Evolutionary conservation across 2,888 invertebrate species (phyloP).

Genomic region (Tribolium freemani): DNA sequence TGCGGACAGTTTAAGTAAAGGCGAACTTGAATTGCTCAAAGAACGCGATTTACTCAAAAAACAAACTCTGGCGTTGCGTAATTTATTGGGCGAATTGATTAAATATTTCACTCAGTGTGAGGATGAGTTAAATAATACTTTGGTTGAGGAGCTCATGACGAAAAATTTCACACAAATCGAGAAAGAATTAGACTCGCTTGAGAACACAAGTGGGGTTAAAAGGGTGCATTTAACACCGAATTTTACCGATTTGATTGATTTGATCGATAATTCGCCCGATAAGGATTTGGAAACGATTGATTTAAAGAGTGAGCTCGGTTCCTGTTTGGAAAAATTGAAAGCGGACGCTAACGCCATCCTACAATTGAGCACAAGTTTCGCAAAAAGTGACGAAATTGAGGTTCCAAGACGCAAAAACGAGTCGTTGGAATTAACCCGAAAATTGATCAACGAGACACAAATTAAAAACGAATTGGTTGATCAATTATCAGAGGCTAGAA

Average conservation of each 20-base stretch:
- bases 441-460: conserved; percentile 61
- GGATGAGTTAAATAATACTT: conserved; percentile 82
- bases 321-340: conserved; percentile 77
- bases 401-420: conserved; percentile 46
- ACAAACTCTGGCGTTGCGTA: conserved; percentile 76
- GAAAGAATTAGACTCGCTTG: conserved; percentile 48
- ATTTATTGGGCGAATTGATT: conserved; percentile 77
- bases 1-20: conserved; percentile 70
- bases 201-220: conserved; percentile 60
- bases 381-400: conserved; percentile 33
- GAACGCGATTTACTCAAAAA: conserved; percentile 79
- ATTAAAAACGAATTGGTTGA: conserved; percentile 65
- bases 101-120: conserved; percentile 83
- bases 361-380: conserved; percentile 68
- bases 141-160: conserved; percentile 74
- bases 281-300: conserved; percentile 70
- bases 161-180: conserved; percentile 47
- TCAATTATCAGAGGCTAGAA: conserved; percentile 74
- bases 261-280: conserved; percentile 74
- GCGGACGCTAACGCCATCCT: conserved; percentile 80
- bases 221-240: conserved; percentile 82
- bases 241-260: conserved; percentile 72
- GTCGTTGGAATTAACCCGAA: conserved; percentile 53
- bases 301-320: conserved; percentile 76
- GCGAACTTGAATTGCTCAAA: conserved; percentile 72